Conservation (phyloP, 2,797 vertebrate genomes). For the Staurois parvus region DNA sequence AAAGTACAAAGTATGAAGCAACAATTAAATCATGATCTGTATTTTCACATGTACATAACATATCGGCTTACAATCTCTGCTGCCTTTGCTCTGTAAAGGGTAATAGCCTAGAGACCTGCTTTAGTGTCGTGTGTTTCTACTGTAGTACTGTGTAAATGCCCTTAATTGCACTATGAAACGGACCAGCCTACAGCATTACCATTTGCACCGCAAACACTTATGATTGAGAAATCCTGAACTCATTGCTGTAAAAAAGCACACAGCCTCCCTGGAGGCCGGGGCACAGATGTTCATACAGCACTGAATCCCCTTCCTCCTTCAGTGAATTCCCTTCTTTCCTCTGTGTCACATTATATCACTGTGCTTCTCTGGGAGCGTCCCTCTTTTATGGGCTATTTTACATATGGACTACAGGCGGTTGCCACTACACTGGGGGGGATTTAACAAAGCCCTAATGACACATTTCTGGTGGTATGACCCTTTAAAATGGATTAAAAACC, state of each 20-base stretch:
- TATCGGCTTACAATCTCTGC: too few species aligned
- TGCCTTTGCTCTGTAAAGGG: not conserved
- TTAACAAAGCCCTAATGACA: too few species aligned
- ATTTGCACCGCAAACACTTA: conserved; percentile 16
- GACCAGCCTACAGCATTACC: too few species aligned
- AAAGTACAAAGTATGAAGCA: too few species aligned
- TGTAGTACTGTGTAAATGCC: not conserved
- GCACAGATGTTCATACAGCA: conserved; percentile 11
- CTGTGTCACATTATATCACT: not conserved
- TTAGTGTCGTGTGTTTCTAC: conserved; percentile 20
- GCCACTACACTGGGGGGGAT: too few species aligned
- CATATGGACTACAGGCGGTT: too few species aligned
- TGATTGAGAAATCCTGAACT: conserved; percentile 26
- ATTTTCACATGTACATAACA: too few species aligned
- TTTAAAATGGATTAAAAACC: too few species aligned
- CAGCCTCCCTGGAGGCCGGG: conserved; percentile 3
- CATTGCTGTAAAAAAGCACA: conserved; percentile 41
- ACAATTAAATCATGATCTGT: too few species aligned
- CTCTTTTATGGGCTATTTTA: not conserved
- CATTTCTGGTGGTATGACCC: too few species aligned
- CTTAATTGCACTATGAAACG: conserved; percentile 23
- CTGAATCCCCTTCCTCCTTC: not conserved
- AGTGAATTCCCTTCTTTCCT: not conserved
- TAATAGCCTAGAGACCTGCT: not conserved
- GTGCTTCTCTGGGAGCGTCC: not conserved